Evolutionary conservation across 2,888 invertebrate species (phyloP).

Genomic region (Rhaphigaster nebulosa): DNA sequence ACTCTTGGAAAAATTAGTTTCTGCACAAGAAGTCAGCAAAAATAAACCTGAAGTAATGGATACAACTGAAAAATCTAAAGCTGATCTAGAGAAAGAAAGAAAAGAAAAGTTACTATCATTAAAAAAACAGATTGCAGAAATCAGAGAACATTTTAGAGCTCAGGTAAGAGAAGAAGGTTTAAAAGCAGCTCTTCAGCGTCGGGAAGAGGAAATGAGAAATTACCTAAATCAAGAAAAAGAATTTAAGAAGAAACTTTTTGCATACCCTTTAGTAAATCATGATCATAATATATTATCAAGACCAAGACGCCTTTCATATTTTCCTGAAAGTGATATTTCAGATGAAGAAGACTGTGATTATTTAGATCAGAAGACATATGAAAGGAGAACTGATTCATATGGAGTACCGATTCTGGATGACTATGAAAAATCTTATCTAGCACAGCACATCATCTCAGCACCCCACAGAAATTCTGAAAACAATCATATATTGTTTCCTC

Average conservation of each 20-base stretch:
- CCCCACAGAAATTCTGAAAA: not conserved
- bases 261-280: not conserved
- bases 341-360: constrained; percentile 57
- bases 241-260: not conserved
- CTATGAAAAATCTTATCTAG: constrained; percentile 39
- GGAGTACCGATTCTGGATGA: constrained; percentile 12
- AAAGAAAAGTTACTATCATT: constrained; percentile 20
- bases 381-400: constrained; percentile 55
- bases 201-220: constrained; percentile 54
- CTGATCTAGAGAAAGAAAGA: constrained; percentile 48
- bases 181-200: constrained; percentile 24
- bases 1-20: not conserved
- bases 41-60: not conserved
- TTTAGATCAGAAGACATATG: constrained; percentile 45
- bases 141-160: constrained; percentile 46
- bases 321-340: constrained; percentile 49
- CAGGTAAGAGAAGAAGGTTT: constrained; percentile 39
- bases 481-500: constrained; percentile 61
- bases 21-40: not conserved
- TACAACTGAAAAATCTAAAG: constrained; percentile 29
- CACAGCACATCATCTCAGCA: not conserved
- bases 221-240: constrained; percentile 53
- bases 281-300: constrained; percentile 50
- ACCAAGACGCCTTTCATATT: constrained; percentile 60
- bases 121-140: constrained; percentile 47